Conservation (phyloP, 2,888 invertebrate genomes). For the Calliopum simillimum region DNA sequence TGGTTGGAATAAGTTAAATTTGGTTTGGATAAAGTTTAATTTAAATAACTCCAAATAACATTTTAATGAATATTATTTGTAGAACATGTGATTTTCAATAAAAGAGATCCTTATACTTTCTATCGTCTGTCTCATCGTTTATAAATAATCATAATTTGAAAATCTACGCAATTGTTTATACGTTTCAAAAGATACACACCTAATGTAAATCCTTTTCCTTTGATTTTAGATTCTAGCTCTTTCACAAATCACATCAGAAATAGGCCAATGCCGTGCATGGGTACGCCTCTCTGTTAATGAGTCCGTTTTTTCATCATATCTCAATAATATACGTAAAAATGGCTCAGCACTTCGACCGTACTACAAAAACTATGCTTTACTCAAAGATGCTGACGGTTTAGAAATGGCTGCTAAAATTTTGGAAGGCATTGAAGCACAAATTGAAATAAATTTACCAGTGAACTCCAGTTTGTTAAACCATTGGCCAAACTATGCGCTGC, state of each 20-base stretch:
- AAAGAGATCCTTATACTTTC: too few species aligned
- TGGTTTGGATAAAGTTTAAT: too few species aligned
- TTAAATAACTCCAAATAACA: too few species aligned
- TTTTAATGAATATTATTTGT: too few species aligned
- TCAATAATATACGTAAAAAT: slow-evolving; percentile 83
- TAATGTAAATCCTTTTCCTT: too few species aligned
- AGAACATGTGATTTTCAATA: too few species aligned
- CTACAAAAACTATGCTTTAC: slow-evolving; percentile 84
- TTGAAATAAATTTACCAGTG: slow-evolving; percentile 79
- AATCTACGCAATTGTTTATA: too few species aligned
- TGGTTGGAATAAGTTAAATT: too few species aligned
- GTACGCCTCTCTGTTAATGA: slow-evolving; percentile 90
- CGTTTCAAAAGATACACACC: too few species aligned
- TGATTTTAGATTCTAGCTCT: slow-evolving; percentile 74
- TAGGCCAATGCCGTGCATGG: slow-evolving; percentile 94
- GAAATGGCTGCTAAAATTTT: slow-evolving; percentile 82
- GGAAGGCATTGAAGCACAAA: slow-evolving; percentile 80
- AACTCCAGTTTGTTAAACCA: slow-evolving; percentile 90
- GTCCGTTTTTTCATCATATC: slow-evolving; percentile 86
- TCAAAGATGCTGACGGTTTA: slow-evolving; percentile 84
- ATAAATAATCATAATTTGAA: too few species aligned
- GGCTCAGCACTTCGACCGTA: slow-evolving; percentile 82
- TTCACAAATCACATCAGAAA: slow-evolving; percentile 86
- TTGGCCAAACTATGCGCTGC: slow-evolving; percentile 87
- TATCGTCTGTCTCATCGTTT: too few species aligned